Evolutionary conservation across 2,113 vertebrate species (phyloP).

Genomic region (Alouatta palliata): DNA sequence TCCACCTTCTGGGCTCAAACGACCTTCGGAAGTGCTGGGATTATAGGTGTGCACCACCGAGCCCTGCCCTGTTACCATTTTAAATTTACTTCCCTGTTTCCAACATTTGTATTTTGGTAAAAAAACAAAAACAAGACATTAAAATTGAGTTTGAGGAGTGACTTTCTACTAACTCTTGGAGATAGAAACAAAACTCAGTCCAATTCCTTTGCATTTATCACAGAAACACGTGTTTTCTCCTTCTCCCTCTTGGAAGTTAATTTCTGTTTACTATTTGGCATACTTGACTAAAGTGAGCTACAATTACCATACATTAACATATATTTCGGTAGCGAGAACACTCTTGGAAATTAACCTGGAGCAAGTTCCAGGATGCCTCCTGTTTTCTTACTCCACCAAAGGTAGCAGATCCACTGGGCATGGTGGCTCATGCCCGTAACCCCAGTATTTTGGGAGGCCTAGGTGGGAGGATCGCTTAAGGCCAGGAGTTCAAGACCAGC

Average conservation of each 20-base stretch:
- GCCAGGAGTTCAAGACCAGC: too few relatives aligned
- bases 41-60: neutral
- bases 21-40: neutral
- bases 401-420: neutral
- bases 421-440: too few relatives aligned
- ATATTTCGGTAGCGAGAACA: neutral
- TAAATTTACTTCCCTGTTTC: neutral
- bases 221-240: neutral
- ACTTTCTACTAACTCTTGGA: neutral
- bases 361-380: neutral
- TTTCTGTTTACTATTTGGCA: neutral
- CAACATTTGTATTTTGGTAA: neutral
- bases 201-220: neutral
- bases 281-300: constrained; percentile 24
- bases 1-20: too few relatives aligned
- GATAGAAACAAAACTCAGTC: neutral
- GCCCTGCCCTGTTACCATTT: neutral
- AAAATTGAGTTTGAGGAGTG: neutral
- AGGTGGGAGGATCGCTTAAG: too few relatives aligned
- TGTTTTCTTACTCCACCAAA: neutral
- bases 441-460: too few relatives aligned
- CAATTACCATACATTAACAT: constrained; percentile 22
- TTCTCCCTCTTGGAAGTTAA: neutral
- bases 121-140: neutral
- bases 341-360: neutral